Evolutionary conservation across 37 sponge, comb jelly and placozoan species (phyloP).

Genomic region (Mnemiopsis leidyi): DNA sequence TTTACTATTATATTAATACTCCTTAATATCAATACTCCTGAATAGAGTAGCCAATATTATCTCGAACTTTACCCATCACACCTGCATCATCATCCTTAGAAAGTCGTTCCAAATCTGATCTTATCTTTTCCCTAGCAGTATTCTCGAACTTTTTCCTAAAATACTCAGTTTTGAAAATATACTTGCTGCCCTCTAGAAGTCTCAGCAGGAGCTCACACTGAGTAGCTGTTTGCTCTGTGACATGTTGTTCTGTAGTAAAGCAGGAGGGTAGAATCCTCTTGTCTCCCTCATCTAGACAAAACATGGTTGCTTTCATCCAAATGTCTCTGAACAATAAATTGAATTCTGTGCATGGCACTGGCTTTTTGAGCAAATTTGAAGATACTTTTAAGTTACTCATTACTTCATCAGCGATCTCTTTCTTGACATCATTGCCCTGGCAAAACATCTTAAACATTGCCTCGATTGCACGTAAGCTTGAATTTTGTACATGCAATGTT

Average conservation of each 20-base stretch:
- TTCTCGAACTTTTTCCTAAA: slow-evolving; percentile 8
- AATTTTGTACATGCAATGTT: slow-evolving; percentile 44
- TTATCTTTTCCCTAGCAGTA: not conserved
- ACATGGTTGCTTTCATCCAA: slow-evolving; percentile 39
- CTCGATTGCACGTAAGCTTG: slow-evolving; percentile 18
- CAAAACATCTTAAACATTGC: slow-evolving; percentile 63
- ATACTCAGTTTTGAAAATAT: slow-evolving; percentile 34
- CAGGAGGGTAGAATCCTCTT: slow-evolving; percentile 40
- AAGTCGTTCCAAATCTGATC: not conserved
- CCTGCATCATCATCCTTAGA: not conserved
- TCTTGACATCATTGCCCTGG: slow-evolving; percentile 15
- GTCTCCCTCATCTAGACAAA: slow-evolving; percentile 45
- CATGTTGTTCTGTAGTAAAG: slow-evolving; percentile 24
- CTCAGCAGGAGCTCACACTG: slow-evolving; percentile 36
- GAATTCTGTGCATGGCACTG: slow-evolving; percentile 23
- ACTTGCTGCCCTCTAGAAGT: not conserved
- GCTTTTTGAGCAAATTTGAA: not conserved
- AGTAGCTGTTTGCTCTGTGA: not conserved
- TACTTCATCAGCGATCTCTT: slow-evolving; percentile 25
- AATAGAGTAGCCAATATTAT: slow-evolving; percentile 26
- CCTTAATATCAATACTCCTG: slow-evolving; percentile 55
- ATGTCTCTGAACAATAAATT: slow-evolving; percentile 20
- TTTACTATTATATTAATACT: no score
- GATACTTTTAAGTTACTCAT: slow-evolving; percentile 21
- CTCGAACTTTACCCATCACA: not conserved